A percentile compares a stretch with the other conserved stretches of the same genome.
Evolutionary conservation across 2,113 vertebrate species (phyloP).

Genomic region (Pyrgilauda ruficollis): DNA sequence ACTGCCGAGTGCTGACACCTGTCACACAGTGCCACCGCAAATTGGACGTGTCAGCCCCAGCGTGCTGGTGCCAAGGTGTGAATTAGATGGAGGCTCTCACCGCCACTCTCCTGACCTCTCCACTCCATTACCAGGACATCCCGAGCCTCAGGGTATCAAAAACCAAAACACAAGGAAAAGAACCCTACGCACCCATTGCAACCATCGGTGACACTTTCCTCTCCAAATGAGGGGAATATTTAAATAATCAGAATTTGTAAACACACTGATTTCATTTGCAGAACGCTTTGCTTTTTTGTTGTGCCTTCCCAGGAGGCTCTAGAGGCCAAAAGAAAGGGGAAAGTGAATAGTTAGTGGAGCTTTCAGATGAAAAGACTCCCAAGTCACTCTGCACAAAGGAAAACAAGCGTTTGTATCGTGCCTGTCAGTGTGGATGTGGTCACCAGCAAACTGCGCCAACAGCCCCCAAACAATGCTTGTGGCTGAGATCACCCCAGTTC

Average conservation of each 20-base stretch:
- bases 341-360: neutral
- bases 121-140: slow-evolving; percentile 24
- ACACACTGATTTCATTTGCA: neutral
- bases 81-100: slow-evolving; percentile 62
- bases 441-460: neutral
- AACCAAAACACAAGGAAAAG: neutral
- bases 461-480: neutral
- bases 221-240: neutral
- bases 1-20: slow-evolving; percentile 62
- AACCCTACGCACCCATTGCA: neutral
- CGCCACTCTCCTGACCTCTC: slow-evolving; percentile 39
- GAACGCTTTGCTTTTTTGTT: neutral
- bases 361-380: neutral
- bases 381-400: slow-evolving; percentile 14
- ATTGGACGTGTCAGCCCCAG: slow-evolving; percentile 63
- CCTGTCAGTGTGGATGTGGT: neutral
- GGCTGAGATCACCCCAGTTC: neutral
- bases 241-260: neutral
- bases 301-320: neutral
- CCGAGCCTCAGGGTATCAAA: slow-evolving; percentile 4
- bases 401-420: neutral
- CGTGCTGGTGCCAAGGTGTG: slow-evolving; percentile 65
- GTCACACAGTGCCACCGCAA: slow-evolving; percentile 67
- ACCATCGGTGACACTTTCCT: neutral
- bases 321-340: neutral